Evolutionary conservation across 2,113 vertebrate species (phyloP), one percentile per base, ranked within the genome.

Genomic region (Xyrauchen texanus): DNA sequence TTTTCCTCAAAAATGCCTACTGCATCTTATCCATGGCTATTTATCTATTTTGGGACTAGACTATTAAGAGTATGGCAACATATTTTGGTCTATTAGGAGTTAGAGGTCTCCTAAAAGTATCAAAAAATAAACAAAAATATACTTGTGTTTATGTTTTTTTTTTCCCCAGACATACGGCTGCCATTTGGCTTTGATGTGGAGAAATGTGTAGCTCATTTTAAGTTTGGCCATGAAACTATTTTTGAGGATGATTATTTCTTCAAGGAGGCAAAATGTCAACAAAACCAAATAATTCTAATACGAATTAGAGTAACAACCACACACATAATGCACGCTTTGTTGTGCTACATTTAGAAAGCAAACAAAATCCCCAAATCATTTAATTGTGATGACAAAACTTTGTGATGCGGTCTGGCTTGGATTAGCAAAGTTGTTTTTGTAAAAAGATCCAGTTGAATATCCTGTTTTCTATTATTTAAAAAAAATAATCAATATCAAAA

Each of bases 131-230:
- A n/a, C n/a, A n/a, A n/a, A n/a, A n/a, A n/a, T n/a, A n/a, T 78
- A 62, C 34, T 62, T 72, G 49, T 82, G 80, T 77, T 82, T 62
- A 67, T 61, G 67, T 67, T 70, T 34, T 34, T 34, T 34, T 34
- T 71, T 61, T 76, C n/a, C n/a, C n/a, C 13, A 63, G 45, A 6
- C 2, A 10, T 68, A 55, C 42, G 66, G 61, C 64, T 69, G 61
- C 13, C 61, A 47, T 69, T 68, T 63, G 16, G 11, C 65, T 79
- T 77, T 80, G 67, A 74, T 66, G 77, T 82, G 80, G 77, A 82
- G 8, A 72, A 53, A 10, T 63, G 45, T 53, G 42, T 69, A 79
- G 46, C 52, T 75, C 61, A 67, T 65, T 63, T 78, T 21, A 78
- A 80, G 57, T 53, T 66, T 76, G 13, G 57, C 47, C 21, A 75